phyloP scores from a whole-genome alignment of 2,888 invertebrate species.

The Oscheius sp. region DNA sequence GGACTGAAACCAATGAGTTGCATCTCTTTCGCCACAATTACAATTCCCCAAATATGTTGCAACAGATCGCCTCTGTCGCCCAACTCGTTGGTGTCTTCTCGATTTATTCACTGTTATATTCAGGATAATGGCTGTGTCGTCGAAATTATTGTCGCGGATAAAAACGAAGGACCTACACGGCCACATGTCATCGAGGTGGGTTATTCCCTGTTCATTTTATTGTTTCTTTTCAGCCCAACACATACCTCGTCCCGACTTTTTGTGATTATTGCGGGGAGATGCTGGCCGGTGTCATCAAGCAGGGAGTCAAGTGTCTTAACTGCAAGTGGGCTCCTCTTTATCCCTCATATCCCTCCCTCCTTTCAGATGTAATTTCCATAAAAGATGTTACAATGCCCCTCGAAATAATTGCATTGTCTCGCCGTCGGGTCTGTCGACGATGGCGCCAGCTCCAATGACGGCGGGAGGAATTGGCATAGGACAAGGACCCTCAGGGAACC shows the following conservation, averaged over 20 bases:
- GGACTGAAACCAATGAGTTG: constrained; percentile 63
- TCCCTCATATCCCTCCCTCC: neutral
- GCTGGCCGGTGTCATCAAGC: constrained; percentile 70
- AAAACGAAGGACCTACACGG: constrained; percentile 58
- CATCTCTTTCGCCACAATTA: constrained; percentile 72
- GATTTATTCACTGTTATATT: constrained; percentile 1
- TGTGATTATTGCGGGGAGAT: constrained; percentile 73
- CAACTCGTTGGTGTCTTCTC: constrained; percentile 53
- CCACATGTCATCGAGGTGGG: constrained; percentile 67
- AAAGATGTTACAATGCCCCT: constrained; percentile 69
- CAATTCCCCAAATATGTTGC: constrained; percentile 67
- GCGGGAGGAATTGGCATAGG: constrained; percentile 16
- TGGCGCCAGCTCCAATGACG: constrained; percentile 27
- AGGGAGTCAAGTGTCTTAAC: constrained; percentile 70
- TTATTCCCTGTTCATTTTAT: no score
- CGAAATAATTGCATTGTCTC: constrained; percentile 67
- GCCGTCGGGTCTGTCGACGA: neutral
- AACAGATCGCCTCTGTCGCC: constrained; percentile 59
- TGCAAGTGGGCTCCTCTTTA: constrained; percentile 57
- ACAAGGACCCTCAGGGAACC: neutral
- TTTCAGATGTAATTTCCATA: constrained; percentile 71
- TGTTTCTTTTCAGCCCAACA: constrained; percentile 42
- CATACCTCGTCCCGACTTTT: constrained; percentile 72
- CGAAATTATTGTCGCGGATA: constrained; percentile 65
- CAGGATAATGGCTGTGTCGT: constrained; percentile 68